Conservation (phyloP, 2,113 vertebrate genomes). For the Podiceps cristatus region DNA sequence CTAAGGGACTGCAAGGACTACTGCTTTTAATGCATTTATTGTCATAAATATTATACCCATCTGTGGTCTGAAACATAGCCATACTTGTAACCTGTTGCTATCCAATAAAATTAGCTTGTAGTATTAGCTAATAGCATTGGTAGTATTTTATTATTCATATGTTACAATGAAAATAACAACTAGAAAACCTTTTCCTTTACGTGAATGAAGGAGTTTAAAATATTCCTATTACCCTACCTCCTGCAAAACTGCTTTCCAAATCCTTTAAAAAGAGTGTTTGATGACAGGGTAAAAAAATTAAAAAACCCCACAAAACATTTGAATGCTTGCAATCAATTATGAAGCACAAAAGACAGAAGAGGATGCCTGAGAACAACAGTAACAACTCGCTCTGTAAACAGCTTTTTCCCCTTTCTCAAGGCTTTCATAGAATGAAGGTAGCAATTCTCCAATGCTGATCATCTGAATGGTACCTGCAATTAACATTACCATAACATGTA, state of each 20-base stretch:
- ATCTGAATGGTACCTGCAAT: neutral
- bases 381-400: neutral
- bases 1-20: neutral
- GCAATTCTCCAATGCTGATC: neutral
- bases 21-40: neutral
- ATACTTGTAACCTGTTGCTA: neutral
- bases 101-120: neutral
- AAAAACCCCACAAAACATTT: neutral
- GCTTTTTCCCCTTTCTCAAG: neutral
- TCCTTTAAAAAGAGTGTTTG: neutral
- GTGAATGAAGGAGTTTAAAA: neutral
- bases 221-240: neutral
- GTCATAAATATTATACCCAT: neutral
- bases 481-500: neutral
- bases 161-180: neutral
- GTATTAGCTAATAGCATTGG: neutral
- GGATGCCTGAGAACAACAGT: neutral
- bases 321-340: neutral
- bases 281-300: neutral
- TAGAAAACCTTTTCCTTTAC: neutral
- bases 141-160: neutral
- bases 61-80: neutral
- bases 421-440: neutral
- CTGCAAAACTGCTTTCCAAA: neutral
- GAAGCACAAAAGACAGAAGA: neutral